These are phyloP conservation scores for Proterorhinus semilunaris DNA, from an alignment of 2,113 vertebrate species.

Conservation along the genomic window DNA sequence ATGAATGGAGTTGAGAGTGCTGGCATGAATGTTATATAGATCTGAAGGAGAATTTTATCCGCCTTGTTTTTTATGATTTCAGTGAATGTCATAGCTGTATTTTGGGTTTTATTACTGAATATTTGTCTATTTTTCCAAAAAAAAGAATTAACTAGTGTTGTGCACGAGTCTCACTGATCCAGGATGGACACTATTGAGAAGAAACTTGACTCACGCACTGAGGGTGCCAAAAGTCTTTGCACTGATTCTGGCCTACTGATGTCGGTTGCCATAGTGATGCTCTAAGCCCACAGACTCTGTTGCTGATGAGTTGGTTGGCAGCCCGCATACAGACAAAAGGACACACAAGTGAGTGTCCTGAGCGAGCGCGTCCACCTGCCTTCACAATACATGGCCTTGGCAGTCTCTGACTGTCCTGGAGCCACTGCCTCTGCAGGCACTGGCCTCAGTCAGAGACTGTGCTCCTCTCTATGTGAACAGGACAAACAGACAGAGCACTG, in stretches of 20 bases:
- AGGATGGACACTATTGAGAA: constrained; percentile 57
- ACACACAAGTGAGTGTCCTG: constrained; percentile 70
- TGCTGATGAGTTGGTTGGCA: constrained; percentile 63
- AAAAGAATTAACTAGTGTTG: constrained; percentile 10
- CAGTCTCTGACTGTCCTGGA: constrained; percentile 65
- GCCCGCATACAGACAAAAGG: constrained; percentile 64
- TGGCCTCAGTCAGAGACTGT: constrained; percentile 62
- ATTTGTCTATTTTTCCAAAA: constrained; percentile 59
- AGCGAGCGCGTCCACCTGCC: constrained; percentile 69
- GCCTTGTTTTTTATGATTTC: constrained; percentile 42
- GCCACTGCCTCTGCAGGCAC: constrained; percentile 63
- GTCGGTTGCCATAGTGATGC: constrained; percentile 68
- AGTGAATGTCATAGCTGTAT: constrained; percentile 47
- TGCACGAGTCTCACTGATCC: constrained; percentile 41
- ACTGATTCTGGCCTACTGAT: constrained; percentile 66
- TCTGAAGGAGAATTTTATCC: constrained; percentile 35
- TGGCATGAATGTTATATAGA: constrained; percentile 23
- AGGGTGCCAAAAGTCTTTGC: constrained; percentile 60
- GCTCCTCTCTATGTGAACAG: constrained; percentile 25
- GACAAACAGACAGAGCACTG: constrained; percentile 32
- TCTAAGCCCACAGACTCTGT: constrained; percentile 62
- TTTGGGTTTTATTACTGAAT: constrained; percentile 51
- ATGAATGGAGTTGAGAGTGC: constrained; percentile 21
- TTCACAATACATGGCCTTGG: constrained; percentile 70
- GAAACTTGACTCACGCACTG: constrained; percentile 53